Conservation (phyloP, 2,113 vertebrate species). For the Rhadina sibilatrix region DNA sequence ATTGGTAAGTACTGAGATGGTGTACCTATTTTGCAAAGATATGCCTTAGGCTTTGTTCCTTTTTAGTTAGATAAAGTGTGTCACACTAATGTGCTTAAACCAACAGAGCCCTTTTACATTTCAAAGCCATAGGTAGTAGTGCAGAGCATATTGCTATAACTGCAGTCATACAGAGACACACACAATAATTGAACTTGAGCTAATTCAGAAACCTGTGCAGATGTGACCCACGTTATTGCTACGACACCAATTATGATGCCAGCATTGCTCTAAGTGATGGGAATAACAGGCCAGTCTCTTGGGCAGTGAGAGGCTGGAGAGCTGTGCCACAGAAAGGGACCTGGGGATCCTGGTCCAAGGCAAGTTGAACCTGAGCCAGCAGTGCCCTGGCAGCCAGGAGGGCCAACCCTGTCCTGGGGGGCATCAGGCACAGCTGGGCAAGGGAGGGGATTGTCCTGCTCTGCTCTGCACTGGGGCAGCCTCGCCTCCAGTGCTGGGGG, state of each 20-base stretch:
- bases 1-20: background rate
- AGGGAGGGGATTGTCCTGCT: background rate
- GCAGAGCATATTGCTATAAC: background rate
- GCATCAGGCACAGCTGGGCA: background rate
- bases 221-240: background rate
- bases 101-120: background rate
- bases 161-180: background rate
- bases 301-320: background rate
- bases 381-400: background rate
- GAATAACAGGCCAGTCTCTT: background rate
- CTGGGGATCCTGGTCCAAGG: background rate
- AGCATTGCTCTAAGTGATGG: rapidly evolving
- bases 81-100: background rate
- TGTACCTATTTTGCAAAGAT: background rate
- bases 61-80: background rate
- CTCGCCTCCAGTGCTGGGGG: rapidly evolving
- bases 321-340: background rate
- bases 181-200: background rate
- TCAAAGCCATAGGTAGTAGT: background rate
- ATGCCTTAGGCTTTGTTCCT: constrained; percentile 4
- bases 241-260: background rate
- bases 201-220: background rate
- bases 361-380: background rate
- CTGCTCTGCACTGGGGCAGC: rapidly evolving
- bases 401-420: rapidly evolving